Base-by-base conservation (phyloP, 2,113 vertebrate genomes). In the Gymnorhina tibicen region DNA sequence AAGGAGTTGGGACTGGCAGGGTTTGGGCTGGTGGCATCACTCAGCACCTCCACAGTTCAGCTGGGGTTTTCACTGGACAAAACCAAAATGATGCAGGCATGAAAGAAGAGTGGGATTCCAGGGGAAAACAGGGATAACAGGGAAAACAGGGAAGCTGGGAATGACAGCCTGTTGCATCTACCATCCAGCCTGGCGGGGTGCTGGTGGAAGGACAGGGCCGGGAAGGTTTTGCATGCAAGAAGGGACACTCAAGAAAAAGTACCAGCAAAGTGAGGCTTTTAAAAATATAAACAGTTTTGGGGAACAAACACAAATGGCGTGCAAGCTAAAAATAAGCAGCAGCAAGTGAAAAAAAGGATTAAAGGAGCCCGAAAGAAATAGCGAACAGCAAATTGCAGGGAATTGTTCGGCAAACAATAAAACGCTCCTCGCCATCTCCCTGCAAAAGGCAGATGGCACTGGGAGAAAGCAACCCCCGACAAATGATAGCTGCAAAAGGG, bases 351-450 rank as follows among this genome's bases (percentile, higher is more conserved):
- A 73, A 75, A 84, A 91, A 52, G 90, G 70, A 87, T 80, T 85
- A 75, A 95, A 97, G 82, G 77, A 92, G 78, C 53, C 68, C 13
- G 0, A 77, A 58, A 63, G 94, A 90, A 94, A 93, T 14, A 77
- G 74, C 3, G 17, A 97, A 32, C 55, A 62, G 94, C 89, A 96
- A 92, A 97, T 95, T 96, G 95, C 96, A 90, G 68, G 79, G 95
- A 96, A 96, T 90, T 91, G 82, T 96, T 95, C 87, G 1, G 94
- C 79, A 80, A 95, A 97, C 94, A 97, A 96, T 91, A 75, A 96
- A 91, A 77, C 24, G 55, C 91, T 88, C 74, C 91, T 96, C n/a
- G 19, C 91, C 92, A 94, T 95, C 93, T 94, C 85, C 91, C 58
- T 41, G 86, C 90, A 95, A 94, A 89, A 87, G 95, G 92, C 53